Evolutionary conservation across 2,113 vertebrate genomes (phyloP).

Genomic region (Todiramphus saurophagus): DNA sequence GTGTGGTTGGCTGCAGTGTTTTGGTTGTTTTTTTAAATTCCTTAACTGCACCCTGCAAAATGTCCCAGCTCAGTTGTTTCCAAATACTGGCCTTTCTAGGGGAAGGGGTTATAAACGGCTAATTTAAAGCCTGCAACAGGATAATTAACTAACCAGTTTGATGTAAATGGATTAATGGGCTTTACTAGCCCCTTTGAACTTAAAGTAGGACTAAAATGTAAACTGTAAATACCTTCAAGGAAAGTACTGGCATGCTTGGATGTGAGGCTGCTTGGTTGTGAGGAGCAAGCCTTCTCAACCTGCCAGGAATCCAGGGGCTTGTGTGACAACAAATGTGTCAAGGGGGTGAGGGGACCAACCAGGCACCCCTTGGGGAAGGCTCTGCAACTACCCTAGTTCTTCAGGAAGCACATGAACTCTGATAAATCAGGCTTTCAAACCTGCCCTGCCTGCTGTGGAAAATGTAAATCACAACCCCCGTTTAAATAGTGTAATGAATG

Average conservation of each 20-base stretch:
- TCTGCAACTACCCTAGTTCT: not conserved
- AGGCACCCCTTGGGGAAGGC: not conserved
- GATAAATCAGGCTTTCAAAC: slow-evolving; percentile 41
- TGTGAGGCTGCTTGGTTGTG: not conserved
- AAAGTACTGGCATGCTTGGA: slow-evolving; percentile 39
- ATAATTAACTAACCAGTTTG: slow-evolving; percentile 69
- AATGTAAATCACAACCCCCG: slow-evolving; percentile 45
- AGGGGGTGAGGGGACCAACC: not conserved
- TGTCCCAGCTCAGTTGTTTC: slow-evolving; percentile 30
- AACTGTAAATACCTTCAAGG: slow-evolving; percentile 67
- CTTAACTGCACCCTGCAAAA: slow-evolving; percentile 37
- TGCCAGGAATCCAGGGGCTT: slow-evolving; percentile 16
- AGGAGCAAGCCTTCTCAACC: slow-evolving; percentile 13
- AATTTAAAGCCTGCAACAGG: slow-evolving; percentile 60
- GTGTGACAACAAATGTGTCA: slow-evolving; percentile 8
- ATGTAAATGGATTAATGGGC: slow-evolving; percentile 66
- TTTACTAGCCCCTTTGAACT: slow-evolving; percentile 65
- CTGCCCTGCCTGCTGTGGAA: slow-evolving; percentile 51
- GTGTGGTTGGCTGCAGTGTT: not conserved
- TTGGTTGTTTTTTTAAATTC: not conserved
- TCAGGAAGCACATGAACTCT: not conserved
- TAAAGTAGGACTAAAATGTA: slow-evolving; percentile 67
- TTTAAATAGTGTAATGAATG: slow-evolving; percentile 52
- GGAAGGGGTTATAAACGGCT: slow-evolving; percentile 63
- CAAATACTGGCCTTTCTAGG: slow-evolving; percentile 54